Base-by-base conservation (phyloP, 2,113 vertebrate species). In the Nesospiza acunhae region DNA sequence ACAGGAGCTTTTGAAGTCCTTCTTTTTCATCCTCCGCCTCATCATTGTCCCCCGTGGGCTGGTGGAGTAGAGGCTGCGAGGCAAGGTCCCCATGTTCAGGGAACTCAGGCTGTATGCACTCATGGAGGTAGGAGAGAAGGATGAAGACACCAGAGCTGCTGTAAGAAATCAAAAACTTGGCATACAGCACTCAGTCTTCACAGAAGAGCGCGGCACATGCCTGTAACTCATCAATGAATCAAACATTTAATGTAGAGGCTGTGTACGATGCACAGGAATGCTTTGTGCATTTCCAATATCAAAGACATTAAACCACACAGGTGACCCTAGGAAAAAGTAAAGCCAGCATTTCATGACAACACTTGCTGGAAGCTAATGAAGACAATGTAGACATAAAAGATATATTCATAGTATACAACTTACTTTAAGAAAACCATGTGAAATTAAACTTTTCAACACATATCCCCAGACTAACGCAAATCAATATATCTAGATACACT, bases 1-100 rank as follows among this genome's bases (percentile, higher is more conserved):
- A 99, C 99, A 49, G 96, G 99, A 99, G 94, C 99, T 99, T 98
- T 99, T 99, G 97, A 99, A 99, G 98, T 99, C 99, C 97, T 99
- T 99, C 98, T 99, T 99, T 98, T 99, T 99, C 97, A 98, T 98
- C 97, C 99, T 98, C 97, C 99, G 98, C 98, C 99, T 99, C 99
- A 99, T 99, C 98, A 99, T 98, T 67, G 99, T 99, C 92, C 99
- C 99, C 47, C 99, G 98, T 0, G 99, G 99, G 96, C 99, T 99
- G 31, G 98, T 99, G 87, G 99, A 99, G 97, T 99, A 99, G 98
- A 99, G 98, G 98, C 98, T 99, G 97, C 99, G 98, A 95, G 99
- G 99, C 97, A 99, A 97, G 42, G 99, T 99, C 95, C 98, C 99
- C 98, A 99, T 99, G 97, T 99, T 99, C 85, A 99, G 98, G 93